phyloP scores from a whole-genome alignment of 1,140 invertebrate genomes.

The Propsilocerus akamusi region DNA sequence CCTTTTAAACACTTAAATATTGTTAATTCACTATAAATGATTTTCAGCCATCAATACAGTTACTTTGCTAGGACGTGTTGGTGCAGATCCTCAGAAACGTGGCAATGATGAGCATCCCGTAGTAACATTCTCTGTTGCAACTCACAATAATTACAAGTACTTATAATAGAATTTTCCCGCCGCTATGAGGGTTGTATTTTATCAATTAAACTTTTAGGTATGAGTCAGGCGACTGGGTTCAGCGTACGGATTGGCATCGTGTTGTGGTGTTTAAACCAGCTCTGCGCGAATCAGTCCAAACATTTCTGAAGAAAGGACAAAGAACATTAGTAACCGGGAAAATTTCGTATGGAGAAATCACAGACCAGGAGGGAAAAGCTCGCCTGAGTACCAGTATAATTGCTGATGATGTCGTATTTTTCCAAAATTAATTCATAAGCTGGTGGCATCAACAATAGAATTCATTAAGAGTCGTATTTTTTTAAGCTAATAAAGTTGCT shows the following conservation, averaged over 20 bases:
- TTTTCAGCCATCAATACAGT: conserved; percentile 72
- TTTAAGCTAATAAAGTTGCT: no score
- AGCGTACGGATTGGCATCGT: conserved; percentile 82
- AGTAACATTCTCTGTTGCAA: conserved; percentile 77
- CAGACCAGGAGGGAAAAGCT: conserved; percentile 50
- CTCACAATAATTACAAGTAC: conserved; percentile 61
- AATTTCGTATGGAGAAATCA: conserved; percentile 71
- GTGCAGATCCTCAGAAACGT: conserved; percentile 65
- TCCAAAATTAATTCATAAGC: conserved; percentile 18
- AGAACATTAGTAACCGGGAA: conserved; percentile 65
- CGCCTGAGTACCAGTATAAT: conserved; percentile 58
- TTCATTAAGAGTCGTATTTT: not conserved
- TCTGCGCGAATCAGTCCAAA: conserved; percentile 56
- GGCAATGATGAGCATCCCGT: conserved; percentile 69
- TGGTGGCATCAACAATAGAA: no score
- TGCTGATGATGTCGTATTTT: conserved; percentile 75
- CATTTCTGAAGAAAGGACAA: conserved; percentile 71
- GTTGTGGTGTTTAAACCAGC: conserved; percentile 72
- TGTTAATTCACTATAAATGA: not conserved
- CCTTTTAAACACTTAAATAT: not conserved
- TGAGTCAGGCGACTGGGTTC: conserved; percentile 54
- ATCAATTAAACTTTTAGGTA: conserved; percentile 20
- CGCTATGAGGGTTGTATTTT: not conserved
- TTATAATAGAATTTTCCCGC: not conserved
- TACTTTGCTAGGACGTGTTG: conserved; percentile 67